Base-by-base conservation (phyloP, 2,888 invertebrate species). In the Lycaena phlaeas region DNA sequence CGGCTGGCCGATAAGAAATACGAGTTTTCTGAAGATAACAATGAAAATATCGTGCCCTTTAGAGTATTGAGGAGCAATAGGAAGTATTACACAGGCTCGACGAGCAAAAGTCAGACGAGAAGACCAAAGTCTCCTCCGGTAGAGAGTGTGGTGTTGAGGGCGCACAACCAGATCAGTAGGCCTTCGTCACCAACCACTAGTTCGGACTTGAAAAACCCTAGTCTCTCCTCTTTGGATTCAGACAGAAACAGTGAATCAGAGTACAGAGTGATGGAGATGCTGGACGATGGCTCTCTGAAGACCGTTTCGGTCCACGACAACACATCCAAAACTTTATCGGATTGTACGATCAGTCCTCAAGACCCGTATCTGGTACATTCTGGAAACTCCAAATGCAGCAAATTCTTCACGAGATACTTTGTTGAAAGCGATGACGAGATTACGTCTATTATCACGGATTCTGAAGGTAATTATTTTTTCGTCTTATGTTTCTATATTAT, bases 1-100 rank as follows among this genome's bases (percentile, higher is more conserved):
- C 88, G 95, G 4, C 73, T 95, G 38, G 96, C 96, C 0, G 95
- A 96, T 59, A 96, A 96, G 66, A 95, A 95, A 65, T 96, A 96
- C 63, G 95, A 95, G 61, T 95, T 96, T 61, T 93, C 92, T 0
- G 95, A 94, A 55, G 94, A 94, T 41, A 86, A 86, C 56, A 88
- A 87, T 57, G 89, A 89, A 55, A 89, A 89, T 57, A 89, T 89
- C 37, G 87, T 89, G 27, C 89, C 89, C 29, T 89, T 88, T 61
- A 85, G 89, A 58, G 87, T 88, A n/a, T 63, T 89, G 50, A 70
- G 89, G 49, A 85, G 85, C 54, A 85, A 85, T 58, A 73, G 82
- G 54, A 85, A 84, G 51, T 85, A 85, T 54, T 85, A 71, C 46
- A 85, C 81, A 14, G 82, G 84, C 1, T 68, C 73, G 2, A 63